These are phyloP conservation scores for Gymnocephalus cernua DNA, from an alignment of 2,113 vertebrate species.

Conservation along the genomic window DNA sequence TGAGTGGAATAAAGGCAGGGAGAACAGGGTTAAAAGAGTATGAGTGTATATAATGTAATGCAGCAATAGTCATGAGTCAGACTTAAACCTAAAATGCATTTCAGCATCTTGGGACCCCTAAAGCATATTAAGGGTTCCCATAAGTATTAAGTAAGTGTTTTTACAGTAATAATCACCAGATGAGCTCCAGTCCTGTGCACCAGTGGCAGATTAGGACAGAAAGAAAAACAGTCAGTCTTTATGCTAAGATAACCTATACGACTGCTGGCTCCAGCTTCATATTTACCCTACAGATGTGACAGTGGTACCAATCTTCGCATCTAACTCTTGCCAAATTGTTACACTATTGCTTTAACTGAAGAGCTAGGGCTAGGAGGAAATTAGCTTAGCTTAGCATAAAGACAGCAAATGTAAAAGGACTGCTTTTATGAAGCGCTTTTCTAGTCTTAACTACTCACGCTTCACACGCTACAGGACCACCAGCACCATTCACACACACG, in stretches of 20 bases:
- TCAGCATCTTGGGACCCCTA: conserved; percentile 18
- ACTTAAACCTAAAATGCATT: conserved; percentile 35
- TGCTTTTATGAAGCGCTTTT: too few species aligned
- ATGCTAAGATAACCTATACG: neutral
- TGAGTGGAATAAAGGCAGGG: neutral
- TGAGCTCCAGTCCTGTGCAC: conserved; percentile 15
- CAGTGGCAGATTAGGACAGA: conserved; percentile 31
- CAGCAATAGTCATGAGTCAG: conserved; percentile 22
- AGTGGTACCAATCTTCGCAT: neutral
- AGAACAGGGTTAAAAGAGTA: neutral
- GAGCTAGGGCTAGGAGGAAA: too few species aligned
- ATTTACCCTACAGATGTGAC: neutral
- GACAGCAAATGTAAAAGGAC: too few species aligned
- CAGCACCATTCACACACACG: too few species aligned
- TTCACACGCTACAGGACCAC: too few species aligned
- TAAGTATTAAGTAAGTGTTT: conserved; percentile 47
- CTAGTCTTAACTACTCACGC: too few species aligned
- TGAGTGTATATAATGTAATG: neutral
- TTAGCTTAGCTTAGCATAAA: too few species aligned
- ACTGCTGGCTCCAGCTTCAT: neutral
- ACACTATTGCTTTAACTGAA: too few species aligned
- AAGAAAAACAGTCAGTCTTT: neutral
- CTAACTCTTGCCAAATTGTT: too few species aligned
- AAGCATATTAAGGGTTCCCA: conserved; percentile 38
- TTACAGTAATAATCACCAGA: conserved; percentile 17